Base-by-base conservation (phyloP, 2,113 vertebrate species). In the Pseudonaja textilis region DNA sequence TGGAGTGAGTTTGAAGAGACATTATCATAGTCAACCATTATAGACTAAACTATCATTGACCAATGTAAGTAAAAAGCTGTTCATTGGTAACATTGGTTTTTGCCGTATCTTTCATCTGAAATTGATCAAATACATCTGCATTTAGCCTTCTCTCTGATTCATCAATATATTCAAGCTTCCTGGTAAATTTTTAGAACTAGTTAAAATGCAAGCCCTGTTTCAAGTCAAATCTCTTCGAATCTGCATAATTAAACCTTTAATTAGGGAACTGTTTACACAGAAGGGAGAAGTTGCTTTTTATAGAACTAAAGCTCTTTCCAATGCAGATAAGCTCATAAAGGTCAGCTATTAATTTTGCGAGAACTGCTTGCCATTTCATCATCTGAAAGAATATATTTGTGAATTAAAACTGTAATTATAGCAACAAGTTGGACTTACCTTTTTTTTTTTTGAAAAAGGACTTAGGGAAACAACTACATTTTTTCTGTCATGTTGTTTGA, bases 281-380 rank as follows among this genome's bases (percentile, higher is more conserved):
- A 52, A 85, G 54, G 57, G 26, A 89, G 74, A 85, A 85, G 11
- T 22, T n/a, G 61, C 34, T 89, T 89, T 92, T 92, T 89, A 89
- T 81, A 89, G 91, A 89, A 81, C 59, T 56, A 26, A 93, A 86
- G 55, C 85, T 86, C 29, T 59, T 86, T n/a, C 50, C 29, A 86
- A 39, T 64, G 55, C 34, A 55, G 14, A 86, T 26, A 34, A 86
- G 42, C 89, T 59, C 39, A 12, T 26, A 93, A 93, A 93, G 74
- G 55, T 86, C 74, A 86, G 45, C 55, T 85, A 86, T 90, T 86
- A 86, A 93, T 93, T 93, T 50, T 59, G 61, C 26, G 29, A 85
- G 45, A 86, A 5, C 88, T 61, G 22, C 69, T 85, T 90, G 69
- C 16, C 88, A 93, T 93, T 85, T 81, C 26, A 93, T 39, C 55